Evolutionary conservation across 1,140 invertebrate genomes (phyloP).

Genomic region (Orius insidiosus): DNA sequence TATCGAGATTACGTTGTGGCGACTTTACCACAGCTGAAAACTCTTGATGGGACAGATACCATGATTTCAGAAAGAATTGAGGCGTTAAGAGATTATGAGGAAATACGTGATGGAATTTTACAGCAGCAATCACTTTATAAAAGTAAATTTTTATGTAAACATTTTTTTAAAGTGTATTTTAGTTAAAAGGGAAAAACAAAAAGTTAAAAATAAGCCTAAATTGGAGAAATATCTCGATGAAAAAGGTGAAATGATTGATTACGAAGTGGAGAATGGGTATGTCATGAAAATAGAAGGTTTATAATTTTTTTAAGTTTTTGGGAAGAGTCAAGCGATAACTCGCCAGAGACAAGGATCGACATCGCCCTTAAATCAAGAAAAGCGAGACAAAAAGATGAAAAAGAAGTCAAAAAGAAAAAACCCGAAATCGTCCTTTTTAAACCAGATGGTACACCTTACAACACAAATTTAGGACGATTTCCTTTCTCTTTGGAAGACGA

Average conservation of each 20-base stretch:
- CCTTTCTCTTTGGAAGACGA: slow-evolving; percentile 46
- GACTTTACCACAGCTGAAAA: slow-evolving; percentile 56
- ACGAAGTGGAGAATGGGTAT: too few relatives aligned
- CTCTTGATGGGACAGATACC: slow-evolving; percentile 58
- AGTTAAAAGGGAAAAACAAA: slow-evolving; percentile 21
- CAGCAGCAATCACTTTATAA: slow-evolving; percentile 37
- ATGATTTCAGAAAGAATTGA: slow-evolving; percentile 58
- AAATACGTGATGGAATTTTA: slow-evolving; percentile 35
- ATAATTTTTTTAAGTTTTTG: too few relatives aligned
- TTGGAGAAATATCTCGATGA: slow-evolving; percentile 24
- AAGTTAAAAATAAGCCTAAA: slow-evolving; percentile 19
- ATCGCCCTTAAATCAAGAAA: too few relatives aligned
- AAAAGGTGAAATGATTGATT: too few relatives aligned
- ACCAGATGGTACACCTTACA: slow-evolving; percentile 59
- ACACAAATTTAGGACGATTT: slow-evolving; percentile 72
- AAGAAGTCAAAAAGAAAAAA: slow-evolving; percentile 26
- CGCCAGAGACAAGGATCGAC: slow-evolving; percentile 55
- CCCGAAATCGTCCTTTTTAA: slow-evolving; percentile 40
- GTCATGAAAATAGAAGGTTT: too few relatives aligned
- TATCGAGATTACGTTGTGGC: slow-evolving; percentile 75
- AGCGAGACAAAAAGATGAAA: slow-evolving; percentile 32
- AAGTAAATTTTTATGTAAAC: too few relatives aligned
- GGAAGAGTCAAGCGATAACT: slow-evolving; percentile 50
- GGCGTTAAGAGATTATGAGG: slow-evolving; percentile 40
- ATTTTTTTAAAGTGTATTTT: slow-evolving; percentile 26